Evolutionary conservation across 1,140 invertebrate species (phyloP).

Genomic region (Apis dorsata): DNA sequence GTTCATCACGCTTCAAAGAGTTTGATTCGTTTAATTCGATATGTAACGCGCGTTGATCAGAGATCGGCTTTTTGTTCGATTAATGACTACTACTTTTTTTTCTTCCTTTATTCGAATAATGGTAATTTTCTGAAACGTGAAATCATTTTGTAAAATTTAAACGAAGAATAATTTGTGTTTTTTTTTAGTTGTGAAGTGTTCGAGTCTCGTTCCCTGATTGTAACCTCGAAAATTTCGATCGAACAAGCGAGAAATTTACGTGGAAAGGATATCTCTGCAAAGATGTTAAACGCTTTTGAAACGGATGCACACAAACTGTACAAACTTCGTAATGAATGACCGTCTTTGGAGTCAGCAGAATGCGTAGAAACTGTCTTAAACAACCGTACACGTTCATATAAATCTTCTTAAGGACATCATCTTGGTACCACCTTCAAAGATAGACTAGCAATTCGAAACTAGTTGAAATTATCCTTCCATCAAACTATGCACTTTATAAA

Average conservation of each 20-base stretch:
- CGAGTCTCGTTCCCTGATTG: neutral
- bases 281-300: conserved; percentile 5
- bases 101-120: too few species aligned
- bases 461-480: neutral
- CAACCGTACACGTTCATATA: neutral
- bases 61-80: too few species aligned
- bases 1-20: too few species aligned
- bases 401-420: neutral
- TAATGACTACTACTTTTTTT: too few species aligned
- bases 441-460: too few species aligned
- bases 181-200: too few species aligned
- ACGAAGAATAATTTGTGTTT: too few species aligned
- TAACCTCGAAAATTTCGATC: neutral
- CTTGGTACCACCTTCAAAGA: neutral
- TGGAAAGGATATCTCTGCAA: neutral
- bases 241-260: neutral
- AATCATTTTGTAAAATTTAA: too few species aligned
- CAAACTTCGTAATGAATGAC: conserved; percentile 1
- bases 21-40: too few species aligned
- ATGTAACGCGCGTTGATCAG: too few species aligned
- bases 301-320: neutral
- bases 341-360: neutral
- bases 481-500: neutral
- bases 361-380: neutral
- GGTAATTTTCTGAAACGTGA: too few species aligned